Percentiles rank a stretch among this genome's conserved stretches.
Evolutionary conservation across 2,797 vertebrate genomes (phyloP).

Genomic region (Perodicticus potto): DNA sequence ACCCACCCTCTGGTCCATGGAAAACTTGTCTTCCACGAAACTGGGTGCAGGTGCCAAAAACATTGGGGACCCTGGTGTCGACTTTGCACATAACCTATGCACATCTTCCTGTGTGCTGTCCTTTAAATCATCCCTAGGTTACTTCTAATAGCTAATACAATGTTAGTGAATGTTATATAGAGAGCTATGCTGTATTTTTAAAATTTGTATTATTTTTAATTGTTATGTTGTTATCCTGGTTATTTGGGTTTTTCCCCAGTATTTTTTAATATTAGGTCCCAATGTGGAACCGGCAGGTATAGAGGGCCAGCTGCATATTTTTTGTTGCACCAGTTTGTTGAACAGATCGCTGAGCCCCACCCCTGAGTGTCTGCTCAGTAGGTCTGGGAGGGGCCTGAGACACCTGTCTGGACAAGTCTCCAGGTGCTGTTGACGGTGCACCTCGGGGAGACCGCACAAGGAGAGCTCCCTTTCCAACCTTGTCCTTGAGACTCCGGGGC

Average conservation of each 20-base stretch:
- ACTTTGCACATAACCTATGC: not conserved
- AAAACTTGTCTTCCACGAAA: too few species aligned
- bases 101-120: not conserved
- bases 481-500: not conserved
- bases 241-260: not conserved
- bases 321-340: not conserved
- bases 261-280: not conserved
- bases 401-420: not conserved
- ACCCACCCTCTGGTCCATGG: too few species aligned
- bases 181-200: not conserved
- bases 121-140: not conserved
- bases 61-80: too few species aligned
- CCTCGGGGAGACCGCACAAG: not conserved
- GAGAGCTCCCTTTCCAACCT: not conserved
- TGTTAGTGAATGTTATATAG: too few species aligned
- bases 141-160: too few species aligned
- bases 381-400: not conserved
- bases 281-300: too few species aligned
- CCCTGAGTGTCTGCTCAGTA: not conserved
- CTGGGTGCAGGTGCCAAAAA: too few species aligned
- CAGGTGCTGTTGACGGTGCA: not conserved
- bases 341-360: not conserved
- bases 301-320: not conserved
- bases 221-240: not conserved
- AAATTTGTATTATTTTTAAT: not conserved